Percentiles rank a stretch among this genome's conserved stretches.
These are phyloP conservation scores for Polylopha cassiicola DNA, from an alignment of 2,888 invertebrate genomes.

Conservation along the genomic window DNA sequence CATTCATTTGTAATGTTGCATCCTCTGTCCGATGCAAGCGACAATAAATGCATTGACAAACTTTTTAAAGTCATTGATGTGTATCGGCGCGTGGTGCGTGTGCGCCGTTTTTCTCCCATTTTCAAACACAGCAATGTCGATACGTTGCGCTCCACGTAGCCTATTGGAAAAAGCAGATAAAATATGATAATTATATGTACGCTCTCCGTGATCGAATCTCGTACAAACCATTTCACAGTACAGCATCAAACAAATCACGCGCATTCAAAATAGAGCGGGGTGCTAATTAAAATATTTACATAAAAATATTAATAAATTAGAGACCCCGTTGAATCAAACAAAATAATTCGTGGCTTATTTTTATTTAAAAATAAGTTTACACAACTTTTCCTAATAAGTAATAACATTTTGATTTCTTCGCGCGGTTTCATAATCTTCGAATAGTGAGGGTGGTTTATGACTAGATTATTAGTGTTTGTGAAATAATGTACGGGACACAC, in stretches of 20 bases:
- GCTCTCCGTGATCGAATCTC: constrained; percentile 52
- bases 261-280: constrained; percentile 42
- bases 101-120: constrained; percentile 57
- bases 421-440: constrained; percentile 34
- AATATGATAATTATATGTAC: constrained; percentile 70
- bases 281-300: constrained; percentile 60
- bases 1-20: no score
- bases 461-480: constrained; percentile 32
- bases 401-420: constrained; percentile 24
- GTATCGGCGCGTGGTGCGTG: constrained; percentile 59
- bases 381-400: constrained; percentile 4
- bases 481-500: constrained; percentile 55
- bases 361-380: constrained; percentile 64
- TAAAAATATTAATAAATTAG: constrained; percentile 61
- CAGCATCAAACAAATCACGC: constrained; percentile 39
- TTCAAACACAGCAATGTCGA: constrained; percentile 59
- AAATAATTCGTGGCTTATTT: constrained; percentile 58
- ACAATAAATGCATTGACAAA: constrained; percentile 44
- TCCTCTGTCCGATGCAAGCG: constrained; percentile 16
- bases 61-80: constrained; percentile 67
- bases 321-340: constrained; percentile 32
- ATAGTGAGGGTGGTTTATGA: constrained; percentile 30
- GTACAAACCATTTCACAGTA: constrained; percentile 45
- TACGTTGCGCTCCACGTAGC: constrained; percentile 66
- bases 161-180: constrained; percentile 73